Conservation (phyloP, 64 coral and sea anemone genomes). For the Hydrozoanthus tunicans region DNA sequence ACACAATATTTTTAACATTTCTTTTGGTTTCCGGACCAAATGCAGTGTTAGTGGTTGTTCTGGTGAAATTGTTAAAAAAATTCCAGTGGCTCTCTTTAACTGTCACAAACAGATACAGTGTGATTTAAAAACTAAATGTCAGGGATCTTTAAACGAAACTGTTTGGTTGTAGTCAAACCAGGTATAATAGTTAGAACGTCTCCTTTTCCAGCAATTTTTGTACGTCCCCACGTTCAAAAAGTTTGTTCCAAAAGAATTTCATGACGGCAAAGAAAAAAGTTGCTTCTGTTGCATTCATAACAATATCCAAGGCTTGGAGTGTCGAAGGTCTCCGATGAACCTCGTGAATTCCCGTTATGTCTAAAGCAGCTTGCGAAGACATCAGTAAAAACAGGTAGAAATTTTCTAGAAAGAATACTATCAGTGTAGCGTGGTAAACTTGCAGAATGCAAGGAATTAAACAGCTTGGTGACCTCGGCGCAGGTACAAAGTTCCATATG, state of each 20-base stretch:
- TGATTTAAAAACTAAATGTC: too few relatives aligned
- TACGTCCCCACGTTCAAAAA: constrained; percentile 69
- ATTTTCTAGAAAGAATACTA: constrained; percentile 85
- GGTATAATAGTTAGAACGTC: constrained; percentile 45
- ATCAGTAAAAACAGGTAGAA: constrained; percentile 87
- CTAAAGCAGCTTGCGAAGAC: constrained; percentile 89
- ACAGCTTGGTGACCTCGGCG: constrained; percentile 44
- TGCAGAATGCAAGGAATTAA: not conserved
- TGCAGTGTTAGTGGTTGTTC: too few relatives aligned
- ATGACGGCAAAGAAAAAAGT: constrained; percentile 90
- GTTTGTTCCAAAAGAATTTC: constrained; percentile 95
- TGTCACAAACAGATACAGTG: too few relatives aligned
- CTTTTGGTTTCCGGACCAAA: too few relatives aligned
- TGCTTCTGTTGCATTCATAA: constrained; percentile 84
- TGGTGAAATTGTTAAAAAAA: too few relatives aligned
- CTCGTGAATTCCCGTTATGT: constrained; percentile 89
- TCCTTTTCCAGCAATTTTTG: constrained; percentile 74
- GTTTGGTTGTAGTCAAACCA: not conserved
- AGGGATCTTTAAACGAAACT: too few relatives aligned
- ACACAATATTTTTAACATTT: too few relatives aligned
- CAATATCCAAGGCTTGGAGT: constrained; percentile 73
- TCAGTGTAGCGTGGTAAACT: constrained; percentile 66
- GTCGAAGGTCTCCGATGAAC: constrained; percentile 70
- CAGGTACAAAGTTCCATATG: constrained; percentile 90
- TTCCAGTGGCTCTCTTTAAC: too few relatives aligned